Base-by-base conservation (phyloP, 2,888 invertebrate species). In the Osmoderma eremita region DNA sequence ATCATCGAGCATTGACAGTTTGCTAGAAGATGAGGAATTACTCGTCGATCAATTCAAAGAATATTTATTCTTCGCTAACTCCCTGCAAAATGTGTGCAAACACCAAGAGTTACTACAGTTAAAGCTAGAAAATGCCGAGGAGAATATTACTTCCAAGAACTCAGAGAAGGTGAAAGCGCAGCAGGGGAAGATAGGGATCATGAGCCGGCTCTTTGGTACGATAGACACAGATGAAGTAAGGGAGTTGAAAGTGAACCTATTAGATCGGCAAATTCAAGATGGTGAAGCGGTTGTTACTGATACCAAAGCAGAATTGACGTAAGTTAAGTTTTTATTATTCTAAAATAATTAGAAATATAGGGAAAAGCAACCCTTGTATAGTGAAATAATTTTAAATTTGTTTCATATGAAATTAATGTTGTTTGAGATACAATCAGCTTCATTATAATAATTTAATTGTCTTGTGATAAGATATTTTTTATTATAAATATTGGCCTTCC, bases 11-110 rank as follows among this genome's bases (percentile, higher is more conserved):
- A 90, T 92, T 78, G 91, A 92, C 78, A 86, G 89, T 0, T 86
- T 88, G 24, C 84, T 93, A 1, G 93, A 94, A 76, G 93, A 93
- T 74, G 93, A 94, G 78, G 93, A 94, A 76, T 87, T 92, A 73
- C 84, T 92, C 65, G 91, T 91, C 0, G 93, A 94, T 79, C 93
- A 93, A 80, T 81, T 94, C 62, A 93, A 93, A 78, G 94, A 94
- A 80, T 94, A 93, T 80, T 80, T 92, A 65, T 91, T 92, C 78
- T 93, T 89, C 78, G 90, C 91, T 0, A 87, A 88, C 22, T 90
- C 93, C 0, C 79, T 93, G 61, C 90, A 92, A 79, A 88, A 88
- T 69, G 87, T 93, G 22, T 91, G 92, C 74, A 86, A 85, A 75
- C 89, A 92, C 76, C 90, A 92, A 72, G 92, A 93, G 78, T 85